Percentiles rank a stretch among this genome's conserved stretches.
These are phyloP conservation scores for Megastigmus dorsalis DNA, from an alignment of 2,888 invertebrate genomes.

Conservation along the genomic window DNA sequence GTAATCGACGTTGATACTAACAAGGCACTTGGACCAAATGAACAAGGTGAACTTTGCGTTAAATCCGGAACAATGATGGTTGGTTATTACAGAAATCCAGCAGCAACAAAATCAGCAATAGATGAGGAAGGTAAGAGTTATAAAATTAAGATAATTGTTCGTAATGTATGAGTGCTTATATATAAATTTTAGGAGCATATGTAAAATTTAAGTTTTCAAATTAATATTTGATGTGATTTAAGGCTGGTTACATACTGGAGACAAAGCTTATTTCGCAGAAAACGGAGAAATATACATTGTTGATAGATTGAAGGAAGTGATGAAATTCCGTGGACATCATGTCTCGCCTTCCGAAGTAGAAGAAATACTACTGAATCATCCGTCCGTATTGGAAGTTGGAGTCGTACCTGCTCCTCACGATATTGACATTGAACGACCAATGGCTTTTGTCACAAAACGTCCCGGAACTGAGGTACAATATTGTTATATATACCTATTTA, in stretches of 20 bases:
- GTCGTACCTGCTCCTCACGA: constrained; percentile 65
- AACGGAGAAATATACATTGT: constrained; percentile 65
- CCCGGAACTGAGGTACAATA: constrained; percentile 56
- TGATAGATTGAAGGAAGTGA: constrained; percentile 67
- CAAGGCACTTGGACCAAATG: constrained; percentile 59
- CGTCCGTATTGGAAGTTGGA: constrained; percentile 64
- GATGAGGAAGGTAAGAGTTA: constrained; percentile 73
- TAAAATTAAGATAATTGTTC: constrained; percentile 3
- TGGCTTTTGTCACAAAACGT: constrained; percentile 64
- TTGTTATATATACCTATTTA: background rate
- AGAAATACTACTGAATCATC: constrained; percentile 60
- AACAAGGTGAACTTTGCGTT: constrained; percentile 59
- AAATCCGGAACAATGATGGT: constrained; percentile 71
- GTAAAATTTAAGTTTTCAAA: constrained; percentile 5
- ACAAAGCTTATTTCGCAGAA: constrained; percentile 66
- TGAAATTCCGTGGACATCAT: constrained; percentile 67
- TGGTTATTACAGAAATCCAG: constrained; percentile 76
- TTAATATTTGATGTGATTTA: constrained; percentile 33
- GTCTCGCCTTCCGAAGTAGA: constrained; percentile 68
- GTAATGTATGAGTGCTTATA: no score
- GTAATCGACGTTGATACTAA: constrained; percentile 58
- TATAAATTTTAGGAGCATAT: no score
- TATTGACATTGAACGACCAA: constrained; percentile 63
- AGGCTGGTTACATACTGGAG: constrained; percentile 71
- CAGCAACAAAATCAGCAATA: constrained; percentile 76